A percentile compares a stretch with the other conserved stretches of the same genome.
These are phyloP conservation scores for Orgyia antiqua DNA, from an alignment of 2,888 invertebrate genomes.

Conservation along the genomic window DNA sequence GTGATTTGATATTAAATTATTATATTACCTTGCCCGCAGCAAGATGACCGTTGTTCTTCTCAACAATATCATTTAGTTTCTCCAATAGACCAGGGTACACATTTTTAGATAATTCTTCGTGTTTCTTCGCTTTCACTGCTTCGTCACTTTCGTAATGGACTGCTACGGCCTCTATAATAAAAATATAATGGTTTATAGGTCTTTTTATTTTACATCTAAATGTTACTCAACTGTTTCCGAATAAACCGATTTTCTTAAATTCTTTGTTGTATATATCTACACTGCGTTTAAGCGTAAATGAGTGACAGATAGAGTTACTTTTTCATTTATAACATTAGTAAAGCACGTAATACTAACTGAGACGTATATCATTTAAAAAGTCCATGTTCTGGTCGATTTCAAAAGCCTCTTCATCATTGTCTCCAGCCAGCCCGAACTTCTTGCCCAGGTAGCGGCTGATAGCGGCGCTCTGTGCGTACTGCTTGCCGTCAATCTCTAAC, in stretches of 20 bases:
- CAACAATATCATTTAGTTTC: slow-evolving; percentile 29
- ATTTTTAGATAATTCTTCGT: slow-evolving; percentile 24
- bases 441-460: slow-evolving; percentile 80
- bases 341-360: slow-evolving; percentile 73
- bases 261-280: too few species aligned
- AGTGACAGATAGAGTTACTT: too few species aligned
- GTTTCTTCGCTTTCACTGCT: slow-evolving; percentile 23
- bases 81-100: slow-evolving; percentile 28
- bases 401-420: slow-evolving; percentile 75
- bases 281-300: too few species aligned
- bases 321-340: too few species aligned
- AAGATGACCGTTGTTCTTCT: slow-evolving; percentile 32
- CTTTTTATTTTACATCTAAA: too few species aligned
- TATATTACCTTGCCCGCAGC: slow-evolving; percentile 34
- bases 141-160: slow-evolving; percentile 29
- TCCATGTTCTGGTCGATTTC: slow-evolving; percentile 80
- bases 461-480: slow-evolving; percentile 75
- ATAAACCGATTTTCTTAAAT: too few species aligned
- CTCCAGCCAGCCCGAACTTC: slow-evolving; percentile 74
- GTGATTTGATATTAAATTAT: too few species aligned
- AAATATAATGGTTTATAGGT: too few species aligned
- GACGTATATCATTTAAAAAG: slow-evolving; percentile 77
- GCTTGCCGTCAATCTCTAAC: slow-evolving; percentile 79
- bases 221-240: too few species aligned
- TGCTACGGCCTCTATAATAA: slow-evolving; percentile 25